These are phyloP conservation scores for Dendropsophus ebraccatus DNA, from an alignment of 2,113 vertebrate species.

Conservation along the genomic window DNA sequence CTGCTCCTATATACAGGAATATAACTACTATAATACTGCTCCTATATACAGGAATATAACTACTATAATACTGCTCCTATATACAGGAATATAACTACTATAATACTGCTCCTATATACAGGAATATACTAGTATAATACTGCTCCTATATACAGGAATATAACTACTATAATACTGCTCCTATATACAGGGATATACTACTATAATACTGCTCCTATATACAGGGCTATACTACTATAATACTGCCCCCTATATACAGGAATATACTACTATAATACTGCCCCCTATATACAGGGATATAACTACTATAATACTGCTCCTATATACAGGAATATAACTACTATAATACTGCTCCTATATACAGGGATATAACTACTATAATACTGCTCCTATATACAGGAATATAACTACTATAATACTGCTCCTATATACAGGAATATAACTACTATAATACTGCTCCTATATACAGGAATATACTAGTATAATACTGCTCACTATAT, in stretches of 20 bases:
- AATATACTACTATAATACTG: conserved; percentile 1
- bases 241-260: not conserved
- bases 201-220: conserved; percentile 1
- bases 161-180: conserved; percentile 14
- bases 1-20: no score
- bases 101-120: not conserved
- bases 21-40: conserved; percentile 1
- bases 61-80: not conserved
- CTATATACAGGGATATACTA: conserved; percentile 9
- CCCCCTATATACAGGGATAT: not conserved
- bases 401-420: conserved; percentile 20
- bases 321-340: not conserved
- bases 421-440: not conserved
- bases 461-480: not conserved
- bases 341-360: not conserved
- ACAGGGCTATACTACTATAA: not conserved
- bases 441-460: not conserved
- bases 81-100: conserved; percentile 10
- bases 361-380: not conserved
- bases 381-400: not conserved
- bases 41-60: not conserved
- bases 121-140: not conserved
- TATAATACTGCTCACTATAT: not conserved
- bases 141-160: conserved; percentile 1
- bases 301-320: conserved; percentile 5